A percentile compares a stretch with the other conserved stretches of the same genome.
Conservation (phyloP, 2,113 vertebrate species). For the Amphiprion ocellaris region DNA sequence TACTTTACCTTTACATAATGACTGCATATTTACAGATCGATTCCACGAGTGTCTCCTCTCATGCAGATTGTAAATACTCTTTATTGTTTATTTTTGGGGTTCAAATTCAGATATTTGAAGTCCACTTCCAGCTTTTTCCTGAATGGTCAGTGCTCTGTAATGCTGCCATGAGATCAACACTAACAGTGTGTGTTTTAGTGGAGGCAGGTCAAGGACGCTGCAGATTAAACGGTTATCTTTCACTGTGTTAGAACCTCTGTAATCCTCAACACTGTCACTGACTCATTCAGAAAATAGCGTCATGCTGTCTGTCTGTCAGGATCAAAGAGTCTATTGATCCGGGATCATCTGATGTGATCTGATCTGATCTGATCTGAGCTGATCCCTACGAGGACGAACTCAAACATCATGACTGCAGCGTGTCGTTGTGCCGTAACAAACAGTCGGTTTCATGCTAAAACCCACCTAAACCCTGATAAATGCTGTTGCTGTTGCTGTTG, state of each 20-base stretch:
- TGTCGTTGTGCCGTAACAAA: slow-evolving; percentile 12
- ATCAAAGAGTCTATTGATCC: slow-evolving; percentile 53
- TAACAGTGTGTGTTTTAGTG: not conserved
- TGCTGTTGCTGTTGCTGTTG: not conserved
- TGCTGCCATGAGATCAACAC: not conserved
- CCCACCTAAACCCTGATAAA: not conserved
- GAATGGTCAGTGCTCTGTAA: too few species aligned
- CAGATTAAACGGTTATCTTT: slow-evolving; percentile 69
- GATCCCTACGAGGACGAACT: not conserved
- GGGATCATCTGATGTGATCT: not conserved
- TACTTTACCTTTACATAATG: too few species aligned
- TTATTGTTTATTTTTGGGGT: not conserved
- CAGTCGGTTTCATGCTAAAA: not conserved
- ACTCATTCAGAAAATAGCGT: slow-evolving; percentile 33
- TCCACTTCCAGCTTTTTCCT: not conserved
- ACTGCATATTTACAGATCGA: not conserved
- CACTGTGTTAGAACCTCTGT: slow-evolving; percentile 45
- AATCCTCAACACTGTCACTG: slow-evolving; percentile 59
- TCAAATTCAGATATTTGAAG: not conserved
- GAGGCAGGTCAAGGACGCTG: slow-evolving; percentile 70
- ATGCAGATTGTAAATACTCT: not conserved
- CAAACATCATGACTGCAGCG: not conserved
- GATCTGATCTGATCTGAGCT: too few species aligned
- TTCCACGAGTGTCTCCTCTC: not conserved
- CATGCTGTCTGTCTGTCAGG: slow-evolving; percentile 1